Percentiles rank a stretch among this genome's conserved stretches.
Conservation (phyloP, 2,888 invertebrate species). For the Rutpela maculata region DNA sequence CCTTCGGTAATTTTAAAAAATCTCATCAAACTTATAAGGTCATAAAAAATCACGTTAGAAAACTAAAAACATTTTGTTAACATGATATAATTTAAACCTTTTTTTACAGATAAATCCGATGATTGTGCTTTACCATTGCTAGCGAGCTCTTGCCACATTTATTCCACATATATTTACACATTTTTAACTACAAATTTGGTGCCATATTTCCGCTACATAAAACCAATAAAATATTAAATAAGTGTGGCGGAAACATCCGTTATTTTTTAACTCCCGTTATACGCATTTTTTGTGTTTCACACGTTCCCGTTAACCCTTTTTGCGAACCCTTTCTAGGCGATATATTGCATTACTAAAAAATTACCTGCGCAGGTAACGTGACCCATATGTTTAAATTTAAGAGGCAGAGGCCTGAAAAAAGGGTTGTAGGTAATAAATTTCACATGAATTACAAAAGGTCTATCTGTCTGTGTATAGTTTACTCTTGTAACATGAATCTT, state of each 20-base stretch:
- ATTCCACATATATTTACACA: no score
- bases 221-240: conserved; percentile 33
- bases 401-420: conserved; percentile 45
- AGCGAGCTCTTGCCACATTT: not conserved
- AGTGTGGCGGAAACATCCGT: conserved; percentile 17
- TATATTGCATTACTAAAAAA: conserved; percentile 55
- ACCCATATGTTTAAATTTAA: conserved; percentile 50
- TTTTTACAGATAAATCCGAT: not conserved
- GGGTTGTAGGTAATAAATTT: conserved; percentile 60
- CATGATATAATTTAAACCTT: no score
- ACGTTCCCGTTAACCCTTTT: conserved; percentile 57
- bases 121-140: not conserved
- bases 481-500: conserved; percentile 54
- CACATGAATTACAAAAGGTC: conserved; percentile 61
- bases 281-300: conserved; percentile 52
- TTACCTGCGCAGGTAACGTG: conserved; percentile 53
- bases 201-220: conserved; percentile 36
- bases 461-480: conserved; percentile 60
- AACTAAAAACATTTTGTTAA: no score
- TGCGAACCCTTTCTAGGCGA: conserved; percentile 51
- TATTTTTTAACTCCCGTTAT: conserved; percentile 26
- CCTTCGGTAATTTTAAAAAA: no score
- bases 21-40: no score
- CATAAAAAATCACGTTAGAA: no score
- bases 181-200: no score